A percentile compares a stretch with the other conserved stretches of the same genome.
Conservation (phyloP, 2,113 vertebrate species). For the Cebus imitator region DNA sequence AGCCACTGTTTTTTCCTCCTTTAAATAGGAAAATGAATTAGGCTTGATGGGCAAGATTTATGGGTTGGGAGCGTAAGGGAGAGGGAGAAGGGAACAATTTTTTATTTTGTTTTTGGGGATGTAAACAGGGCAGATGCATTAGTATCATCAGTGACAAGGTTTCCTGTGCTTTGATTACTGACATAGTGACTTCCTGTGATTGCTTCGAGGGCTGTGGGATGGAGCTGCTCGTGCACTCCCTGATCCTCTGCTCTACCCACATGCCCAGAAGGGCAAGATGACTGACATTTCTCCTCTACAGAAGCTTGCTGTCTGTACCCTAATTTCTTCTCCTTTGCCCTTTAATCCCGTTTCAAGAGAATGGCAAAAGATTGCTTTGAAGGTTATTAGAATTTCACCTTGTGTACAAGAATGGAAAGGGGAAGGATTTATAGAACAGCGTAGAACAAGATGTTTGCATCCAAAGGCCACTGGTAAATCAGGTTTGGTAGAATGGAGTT, state of each 20-base stretch:
- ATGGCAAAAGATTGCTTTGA: not conserved
- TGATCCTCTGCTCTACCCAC: not conserved
- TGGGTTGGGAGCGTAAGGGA: not conserved
- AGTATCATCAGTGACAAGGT: not conserved
- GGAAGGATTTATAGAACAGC: not conserved
- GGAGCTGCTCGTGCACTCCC: not conserved
- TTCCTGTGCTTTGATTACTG: not conserved
- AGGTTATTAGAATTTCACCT: not conserved
- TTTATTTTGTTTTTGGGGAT: not conserved
- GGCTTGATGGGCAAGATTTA: not conserved
- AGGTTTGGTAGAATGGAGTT: not conserved
- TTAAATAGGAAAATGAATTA: slow-evolving; percentile 11
- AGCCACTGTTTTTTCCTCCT: not conserved
- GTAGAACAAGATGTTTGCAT: not conserved
- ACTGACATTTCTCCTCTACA: not conserved
- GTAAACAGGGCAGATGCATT: not conserved
- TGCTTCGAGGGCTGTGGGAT: not conserved
- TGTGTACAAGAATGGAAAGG: not conserved
- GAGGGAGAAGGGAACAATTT: not conserved
- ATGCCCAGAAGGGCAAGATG: not conserved
- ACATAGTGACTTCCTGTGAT: not conserved
- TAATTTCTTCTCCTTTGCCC: not conserved
- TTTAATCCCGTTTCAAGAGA: not conserved
- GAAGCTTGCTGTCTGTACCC: not conserved
- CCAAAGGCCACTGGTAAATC: not conserved